phyloP scores from a whole-genome alignment of 2,797 vertebrate species.

The Okamejei kenojei region DNA sequence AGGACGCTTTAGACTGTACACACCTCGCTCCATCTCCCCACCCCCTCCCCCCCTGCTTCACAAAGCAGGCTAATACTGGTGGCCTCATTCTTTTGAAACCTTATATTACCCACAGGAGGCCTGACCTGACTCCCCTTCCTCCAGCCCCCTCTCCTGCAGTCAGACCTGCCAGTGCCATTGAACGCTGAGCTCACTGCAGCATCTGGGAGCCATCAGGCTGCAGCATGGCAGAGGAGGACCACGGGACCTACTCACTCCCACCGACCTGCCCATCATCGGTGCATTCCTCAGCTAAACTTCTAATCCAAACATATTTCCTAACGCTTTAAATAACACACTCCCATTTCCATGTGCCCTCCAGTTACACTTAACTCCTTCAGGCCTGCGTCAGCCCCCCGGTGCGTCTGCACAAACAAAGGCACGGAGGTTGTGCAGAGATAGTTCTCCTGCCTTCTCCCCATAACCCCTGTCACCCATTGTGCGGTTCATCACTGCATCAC shows the following conservation, averaged over 20 bases:
- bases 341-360: slow-evolving; percentile 41
- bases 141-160: slow-evolving; percentile 44
- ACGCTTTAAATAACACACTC: slow-evolving; percentile 67
- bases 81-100: slow-evolving; percentile 49
- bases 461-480: neutral
- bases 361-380: slow-evolving; percentile 28
- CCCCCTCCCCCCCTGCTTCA: slow-evolving; percentile 43
- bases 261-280: slow-evolving; percentile 47
- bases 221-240: slow-evolving; percentile 51
- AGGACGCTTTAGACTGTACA: neutral
- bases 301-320: slow-evolving; percentile 63
- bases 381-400: neutral
- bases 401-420: neutral
- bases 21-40: neutral
- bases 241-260: slow-evolving; percentile 44
- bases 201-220: slow-evolving; percentile 67
- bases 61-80: slow-evolving; percentile 47
- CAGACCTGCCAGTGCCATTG: slow-evolving; percentile 45
- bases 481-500: neutral
- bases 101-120: slow-evolving; percentile 46
- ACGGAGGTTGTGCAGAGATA: neutral
- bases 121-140: slow-evolving; percentile 47
- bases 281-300: slow-evolving; percentile 53
- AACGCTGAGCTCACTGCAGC: slow-evolving; percentile 52
- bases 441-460: too few relatives aligned